A percentile compares a stretch with the other conserved stretches of the same genome.
Conservation (phyloP, 2,888 invertebrate species). For the Dorcus parallelipipedus region DNA sequence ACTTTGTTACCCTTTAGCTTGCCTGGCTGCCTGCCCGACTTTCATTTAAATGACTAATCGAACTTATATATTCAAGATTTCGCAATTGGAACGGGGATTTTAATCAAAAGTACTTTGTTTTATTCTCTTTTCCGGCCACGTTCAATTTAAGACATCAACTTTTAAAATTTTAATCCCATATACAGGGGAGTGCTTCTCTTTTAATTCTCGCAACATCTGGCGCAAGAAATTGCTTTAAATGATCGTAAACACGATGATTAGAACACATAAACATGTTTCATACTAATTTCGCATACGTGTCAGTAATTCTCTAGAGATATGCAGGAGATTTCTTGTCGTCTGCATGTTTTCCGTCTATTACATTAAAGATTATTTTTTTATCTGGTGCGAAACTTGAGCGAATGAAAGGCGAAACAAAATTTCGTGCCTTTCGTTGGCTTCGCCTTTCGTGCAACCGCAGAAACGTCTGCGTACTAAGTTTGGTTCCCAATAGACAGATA, state of each 20-base stretch:
- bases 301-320: constrained; percentile 1
- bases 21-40: neutral
- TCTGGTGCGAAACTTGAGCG: constrained; percentile 37
- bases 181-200: too few species aligned
- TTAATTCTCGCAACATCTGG: too few species aligned
- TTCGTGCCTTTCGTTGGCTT: constrained; percentile 20
- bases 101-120: neutral
- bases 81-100: neutral
- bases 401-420: constrained; percentile 33
- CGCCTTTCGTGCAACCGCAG: too few species aligned
- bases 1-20: constrained; percentile 5
- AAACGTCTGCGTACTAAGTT: constrained; percentile 24
- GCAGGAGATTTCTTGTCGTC: constrained; percentile 3
- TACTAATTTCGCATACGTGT: constrained; percentile 1
- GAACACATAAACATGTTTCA: neutral
- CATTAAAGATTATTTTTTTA: constrained; percentile 41
- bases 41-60: constrained; percentile 2
- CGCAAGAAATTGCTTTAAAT: neutral
- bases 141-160: too few species aligned
- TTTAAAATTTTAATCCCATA: too few species aligned
- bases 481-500: constrained; percentile 40
- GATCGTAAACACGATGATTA: neutral
- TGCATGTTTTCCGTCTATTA: constrained; percentile 42
- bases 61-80: neutral
- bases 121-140: too few species aligned